These are phyloP conservation scores for Chouioia cunea DNA, from an alignment of 2,888 invertebrate genomes.

Conservation along the genomic window DNA sequence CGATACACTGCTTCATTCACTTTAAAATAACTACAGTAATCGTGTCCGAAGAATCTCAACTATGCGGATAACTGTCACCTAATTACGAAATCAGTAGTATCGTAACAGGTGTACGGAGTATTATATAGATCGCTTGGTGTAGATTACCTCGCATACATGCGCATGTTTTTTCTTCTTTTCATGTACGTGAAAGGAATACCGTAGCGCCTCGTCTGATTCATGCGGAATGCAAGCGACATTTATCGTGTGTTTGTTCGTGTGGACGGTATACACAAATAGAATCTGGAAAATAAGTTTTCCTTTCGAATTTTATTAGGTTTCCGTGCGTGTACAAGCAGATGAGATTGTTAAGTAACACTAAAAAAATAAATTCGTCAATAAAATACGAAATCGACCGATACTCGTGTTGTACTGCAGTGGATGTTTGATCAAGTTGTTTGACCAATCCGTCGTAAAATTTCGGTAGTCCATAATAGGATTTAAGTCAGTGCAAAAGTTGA, in stretches of 20 bases:
- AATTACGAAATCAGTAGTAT: not conserved
- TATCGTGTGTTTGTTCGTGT: not conserved
- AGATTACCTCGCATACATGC: conserved; percentile 17
- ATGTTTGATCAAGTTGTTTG: not conserved
- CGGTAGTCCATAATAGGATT: conserved; percentile 16
- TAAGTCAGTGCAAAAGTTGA: conserved; percentile 24
- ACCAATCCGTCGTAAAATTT: conserved; percentile 18
- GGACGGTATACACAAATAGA: not conserved
- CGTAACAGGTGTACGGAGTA: not conserved
- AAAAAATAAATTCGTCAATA: not conserved
- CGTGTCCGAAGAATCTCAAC: no score
- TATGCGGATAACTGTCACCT: not conserved
- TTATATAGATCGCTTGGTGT: not conserved
- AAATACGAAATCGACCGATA: no score
- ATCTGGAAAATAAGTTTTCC: not conserved
- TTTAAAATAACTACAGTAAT: no score
- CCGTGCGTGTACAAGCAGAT: no score
- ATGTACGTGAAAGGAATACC: conserved; percentile 13
- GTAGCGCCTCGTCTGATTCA: no score
- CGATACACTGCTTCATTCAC: no score
- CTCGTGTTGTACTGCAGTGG: not conserved
- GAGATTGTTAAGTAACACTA: not conserved
- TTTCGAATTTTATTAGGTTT: no score
- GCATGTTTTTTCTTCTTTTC: conserved; percentile 10
- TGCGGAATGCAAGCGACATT: not conserved